Evolutionary conservation across 1,140 invertebrate species (phyloP).

Genomic region (Tetragnatha versicolor): DNA sequence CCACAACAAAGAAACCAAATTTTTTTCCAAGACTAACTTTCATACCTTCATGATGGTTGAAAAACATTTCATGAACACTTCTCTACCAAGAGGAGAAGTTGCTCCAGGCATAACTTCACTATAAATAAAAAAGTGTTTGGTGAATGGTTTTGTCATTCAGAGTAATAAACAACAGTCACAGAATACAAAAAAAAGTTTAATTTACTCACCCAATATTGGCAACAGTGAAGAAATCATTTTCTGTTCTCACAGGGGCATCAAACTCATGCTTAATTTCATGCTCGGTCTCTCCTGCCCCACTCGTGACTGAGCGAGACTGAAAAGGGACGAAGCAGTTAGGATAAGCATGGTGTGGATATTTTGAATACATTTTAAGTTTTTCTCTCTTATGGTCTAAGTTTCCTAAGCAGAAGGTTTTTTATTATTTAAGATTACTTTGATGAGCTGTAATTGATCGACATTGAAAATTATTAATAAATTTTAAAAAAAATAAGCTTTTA

Average conservation of each 20-base stretch:
- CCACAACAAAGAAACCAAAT: too few relatives aligned
- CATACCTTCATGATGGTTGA: neutral
- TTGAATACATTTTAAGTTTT: too few relatives aligned
- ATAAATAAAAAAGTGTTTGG: neutral
- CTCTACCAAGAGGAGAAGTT: constrained; percentile 6
- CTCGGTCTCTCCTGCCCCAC: constrained; percentile 7
- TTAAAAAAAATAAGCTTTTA: too few relatives aligned
- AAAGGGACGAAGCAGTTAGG: too few relatives aligned
- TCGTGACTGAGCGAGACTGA: constrained; percentile 56
- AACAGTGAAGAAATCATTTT: constrained; percentile 51
- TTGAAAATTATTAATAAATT: too few relatives aligned
- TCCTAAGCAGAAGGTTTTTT: too few relatives aligned
- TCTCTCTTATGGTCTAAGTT: too few relatives aligned
- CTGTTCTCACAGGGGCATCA: constrained; percentile 35
- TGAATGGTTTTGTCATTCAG: neutral
- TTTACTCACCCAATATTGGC: constrained; percentile 49
- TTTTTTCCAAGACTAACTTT: too few relatives aligned
- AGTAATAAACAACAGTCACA: neutral
- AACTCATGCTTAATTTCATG: constrained; percentile 56
- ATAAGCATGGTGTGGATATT: too few relatives aligned
- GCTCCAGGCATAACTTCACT: constrained; percentile 42
- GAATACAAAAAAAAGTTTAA: neutral
- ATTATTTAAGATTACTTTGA: too few relatives aligned
- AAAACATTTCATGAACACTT: neutral
- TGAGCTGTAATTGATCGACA: too few relatives aligned